Base-by-base conservation (phyloP, 1,140 invertebrate genomes). In the Meloidogyne exigua region DNA sequence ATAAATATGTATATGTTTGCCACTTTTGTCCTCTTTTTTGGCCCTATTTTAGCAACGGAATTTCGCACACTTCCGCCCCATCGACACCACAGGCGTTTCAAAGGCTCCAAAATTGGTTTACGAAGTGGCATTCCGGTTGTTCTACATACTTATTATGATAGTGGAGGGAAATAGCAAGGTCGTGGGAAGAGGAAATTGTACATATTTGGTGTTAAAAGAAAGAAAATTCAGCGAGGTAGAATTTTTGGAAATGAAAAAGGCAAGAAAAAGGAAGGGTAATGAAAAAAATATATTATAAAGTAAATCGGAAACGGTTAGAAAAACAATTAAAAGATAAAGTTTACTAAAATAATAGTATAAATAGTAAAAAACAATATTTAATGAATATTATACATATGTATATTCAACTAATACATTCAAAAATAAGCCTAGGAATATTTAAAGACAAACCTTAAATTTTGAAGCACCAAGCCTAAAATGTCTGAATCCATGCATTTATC, bases 31-130 rank as follows among this genome's bases (percentile, higher is more conserved):
- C 5, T 57, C 21, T 21, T 32, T 68, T 18, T 68, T 68, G 36
- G 66, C 65, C 18, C 42, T 57, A n/a, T 57, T 57, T 57, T 57
- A n/a, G 49, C 49, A 57, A 49, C 44, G 44, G 44, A 49, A 49
- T 15, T 49, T 49, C 44, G 44, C 44, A 49, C 44, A 15, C 44
- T 49, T 49, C 44, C 44, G 44, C 44, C 44, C 44, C 13, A 49
- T 49, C 13, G 44, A 49, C 44, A 49, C 44, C 44, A 49, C 44
- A 18, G 44, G 44, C 44, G 44, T 15, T 49, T 49, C 15, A 49
- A 49, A 49, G 18, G 44, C 44, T 49, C 13, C 12, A 49, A 49
- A 49, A 49, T 49, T 49, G 44, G 44, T 49, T 49, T 49, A 49
- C 44, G 18, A 49, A 49, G 44, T 49, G 44, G 44, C 44, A 49